Percentiles rank a stretch among this genome's conserved stretches.
Evolutionary conservation across 2,113 vertebrate species (phyloP).

Genomic region (Pandion haliaetus): DNA sequence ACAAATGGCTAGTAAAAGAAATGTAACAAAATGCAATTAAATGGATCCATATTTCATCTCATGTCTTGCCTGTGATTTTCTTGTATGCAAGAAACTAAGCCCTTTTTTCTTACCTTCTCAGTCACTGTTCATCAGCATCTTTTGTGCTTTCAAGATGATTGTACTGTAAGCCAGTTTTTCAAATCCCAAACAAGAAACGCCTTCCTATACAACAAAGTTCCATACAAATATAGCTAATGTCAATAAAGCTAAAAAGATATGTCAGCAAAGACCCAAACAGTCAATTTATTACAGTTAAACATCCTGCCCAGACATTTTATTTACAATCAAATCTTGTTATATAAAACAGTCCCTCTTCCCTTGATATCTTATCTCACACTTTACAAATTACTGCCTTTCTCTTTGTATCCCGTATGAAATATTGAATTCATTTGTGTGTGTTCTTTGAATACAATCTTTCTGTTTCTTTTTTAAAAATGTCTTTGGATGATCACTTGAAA

Average conservation of each 20-base stretch:
- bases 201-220: slow-evolving; percentile 1
- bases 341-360: slow-evolving; percentile 24
- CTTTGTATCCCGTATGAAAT: not conserved
- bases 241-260: slow-evolving; percentile 29
- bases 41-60: not conserved
- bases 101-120: not conserved
- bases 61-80: not conserved
- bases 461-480: not conserved
- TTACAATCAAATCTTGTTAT: slow-evolving; percentile 30
- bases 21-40: not conserved
- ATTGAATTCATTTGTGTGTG: not conserved
- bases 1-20: slow-evolving; percentile 15
- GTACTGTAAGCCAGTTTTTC: not conserved
- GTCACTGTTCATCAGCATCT: not conserved
- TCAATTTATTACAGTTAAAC: slow-evolving; percentile 38
- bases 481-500: slow-evolving; percentile 18
- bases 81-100: not conserved
- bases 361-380: not conserved
- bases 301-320: slow-evolving; percentile 27
- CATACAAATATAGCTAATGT: slow-evolving; percentile 21
- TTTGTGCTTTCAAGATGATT: not conserved
- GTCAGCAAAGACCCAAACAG: slow-evolving; percentile 37
- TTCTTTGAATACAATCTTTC: not conserved
- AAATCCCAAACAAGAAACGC: not conserved
- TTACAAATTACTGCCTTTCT: slow-evolving; percentile 32